Conservation (phyloP, 2,888 invertebrate species). For the Horisme vitalbata region DNA sequence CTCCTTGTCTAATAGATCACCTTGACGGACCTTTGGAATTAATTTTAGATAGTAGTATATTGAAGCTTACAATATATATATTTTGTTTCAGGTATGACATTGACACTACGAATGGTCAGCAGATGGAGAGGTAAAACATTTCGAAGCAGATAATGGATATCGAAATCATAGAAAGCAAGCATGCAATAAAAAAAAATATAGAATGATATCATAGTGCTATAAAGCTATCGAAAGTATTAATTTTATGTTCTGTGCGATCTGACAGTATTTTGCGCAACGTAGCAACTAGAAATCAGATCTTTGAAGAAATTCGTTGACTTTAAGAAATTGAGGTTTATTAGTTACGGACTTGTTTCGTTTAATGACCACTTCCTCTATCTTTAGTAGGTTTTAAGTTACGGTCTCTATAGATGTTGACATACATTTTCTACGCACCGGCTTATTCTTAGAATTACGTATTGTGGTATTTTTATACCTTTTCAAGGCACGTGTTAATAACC, state of each 20-base stretch:
- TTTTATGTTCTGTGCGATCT: slow-evolving; percentile 24
- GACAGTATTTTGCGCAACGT: slow-evolving; percentile 26
- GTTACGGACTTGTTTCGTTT: slow-evolving; percentile 52
- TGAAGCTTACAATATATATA: slow-evolving; percentile 3
- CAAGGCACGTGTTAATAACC: slow-evolving; percentile 61
- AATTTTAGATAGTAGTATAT: slow-evolving; percentile 6
- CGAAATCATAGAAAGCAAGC: slow-evolving; percentile 4
- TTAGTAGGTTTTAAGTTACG: slow-evolving; percentile 55
- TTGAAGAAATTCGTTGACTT: slow-evolving; percentile 36
- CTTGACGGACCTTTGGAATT: slow-evolving; percentile 5
- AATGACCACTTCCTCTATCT: slow-evolving; percentile 58
- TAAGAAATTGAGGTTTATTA: slow-evolving; percentile 54
- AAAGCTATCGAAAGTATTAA: slow-evolving; percentile 24
- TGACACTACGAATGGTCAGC: slow-evolving; percentile 10
- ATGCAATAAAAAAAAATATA: slow-evolving; percentile 15
- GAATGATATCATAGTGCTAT: slow-evolving; percentile 13
- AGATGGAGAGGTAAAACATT: slow-evolving; percentile 8
- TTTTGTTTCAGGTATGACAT: slow-evolving; percentile 23
- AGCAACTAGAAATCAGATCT: slow-evolving; percentile 28
- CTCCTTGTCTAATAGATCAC: not conserved
- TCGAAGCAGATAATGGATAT: slow-evolving; percentile 10
- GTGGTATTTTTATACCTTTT: slow-evolving; percentile 34
- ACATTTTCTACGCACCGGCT: slow-evolving; percentile 48
- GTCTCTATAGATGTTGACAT: slow-evolving; percentile 57
- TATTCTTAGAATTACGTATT: slow-evolving; percentile 57